Base-by-base conservation (phyloP, 2,113 vertebrate genomes). In the Ailurus styani region DNA sequence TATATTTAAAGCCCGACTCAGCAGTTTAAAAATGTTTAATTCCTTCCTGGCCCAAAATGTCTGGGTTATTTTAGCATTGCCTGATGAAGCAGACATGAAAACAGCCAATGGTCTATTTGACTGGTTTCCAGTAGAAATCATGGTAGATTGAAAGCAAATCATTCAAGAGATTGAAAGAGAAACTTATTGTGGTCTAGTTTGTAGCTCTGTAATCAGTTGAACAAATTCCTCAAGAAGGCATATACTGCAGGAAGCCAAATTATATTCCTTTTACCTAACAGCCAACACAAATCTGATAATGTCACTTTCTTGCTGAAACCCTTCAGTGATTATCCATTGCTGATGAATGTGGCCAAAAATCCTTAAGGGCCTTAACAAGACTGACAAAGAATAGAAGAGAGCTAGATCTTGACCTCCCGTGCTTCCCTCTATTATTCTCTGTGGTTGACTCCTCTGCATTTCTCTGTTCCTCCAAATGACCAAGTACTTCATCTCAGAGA, bases 401-500 rank as follows among this genome's bases (percentile, higher is more conserved):
- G 62, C 21, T 42, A 3, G 15, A 34, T 3, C n/a, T 37, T 29
- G 34, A 72, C 20, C 2, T 11, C 2, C 14, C 2, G 0, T 20
- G 18, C 7, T 68, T 13, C 64, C 20, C 11, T 6, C 9, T 10
- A 5, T 29, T 47, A 25, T 2, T 15, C 13, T n/a, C 27, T 8
- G 1, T 20, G 9, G 11, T 27, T 45, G 25, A 11, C 3, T 29
- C 2, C 47, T 57, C 45, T 42, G 6, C 11, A 78, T 31, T 25
- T 85, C 27, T 60, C 31, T 34, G 0, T 55, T 57, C 60, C 73
- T 87, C 64, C 31, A 70, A 12, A 1, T 3, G 3, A 31, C 14
- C 45, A 20, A 23, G 25, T 47, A 47, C 83, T 42, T 14, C 18
- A 64, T 42, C 50, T 40, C 14, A 2, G 34, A 60, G n/a, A 13